A percentile compares a stretch with the other conserved stretches of the same genome.
Evolutionary conservation across 2,888 invertebrate genomes (phyloP).

Genomic region (Caenorhabditis parvicauda): DNA sequence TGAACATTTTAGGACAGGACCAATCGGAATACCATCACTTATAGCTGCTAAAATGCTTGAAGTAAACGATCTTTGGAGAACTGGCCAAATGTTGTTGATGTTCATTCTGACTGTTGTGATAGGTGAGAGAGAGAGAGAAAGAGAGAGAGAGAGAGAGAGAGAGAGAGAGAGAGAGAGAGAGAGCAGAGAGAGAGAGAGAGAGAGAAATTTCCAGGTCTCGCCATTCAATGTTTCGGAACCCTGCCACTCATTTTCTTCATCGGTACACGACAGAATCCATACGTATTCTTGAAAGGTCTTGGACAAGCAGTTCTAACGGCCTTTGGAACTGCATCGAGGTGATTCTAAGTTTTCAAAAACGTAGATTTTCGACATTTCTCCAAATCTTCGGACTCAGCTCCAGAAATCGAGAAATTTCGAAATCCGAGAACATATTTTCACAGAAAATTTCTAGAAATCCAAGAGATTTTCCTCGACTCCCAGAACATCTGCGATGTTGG

Average conservation of each 20-base stretch:
- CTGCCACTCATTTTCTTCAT: constrained; percentile 70
- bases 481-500: no score
- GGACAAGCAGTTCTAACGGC: constrained; percentile 72
- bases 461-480: no score
- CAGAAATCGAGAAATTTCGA: not conserved
- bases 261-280: constrained; percentile 64
- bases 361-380: not conserved
- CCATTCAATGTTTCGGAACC: constrained; percentile 70
- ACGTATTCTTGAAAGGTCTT: constrained; percentile 67
- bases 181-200: no score
- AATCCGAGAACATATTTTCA: not conserved
- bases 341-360: constrained; percentile 1
- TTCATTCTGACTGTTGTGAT: constrained; percentile 71
- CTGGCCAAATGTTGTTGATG: constrained; percentile 70
- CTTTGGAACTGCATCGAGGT: constrained; percentile 72
- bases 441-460: no score
- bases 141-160: no score
- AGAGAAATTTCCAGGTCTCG: constrained; percentile 66
- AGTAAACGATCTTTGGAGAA: constrained; percentile 65
- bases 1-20: no score
- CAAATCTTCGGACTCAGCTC: no score
- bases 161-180: no score
- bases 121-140: no score
- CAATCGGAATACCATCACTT: constrained; percentile 73
- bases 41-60: constrained; percentile 73